Conservation (phyloP, 1,140 invertebrate genomes). For the Neodiprion virginianus region DNA sequence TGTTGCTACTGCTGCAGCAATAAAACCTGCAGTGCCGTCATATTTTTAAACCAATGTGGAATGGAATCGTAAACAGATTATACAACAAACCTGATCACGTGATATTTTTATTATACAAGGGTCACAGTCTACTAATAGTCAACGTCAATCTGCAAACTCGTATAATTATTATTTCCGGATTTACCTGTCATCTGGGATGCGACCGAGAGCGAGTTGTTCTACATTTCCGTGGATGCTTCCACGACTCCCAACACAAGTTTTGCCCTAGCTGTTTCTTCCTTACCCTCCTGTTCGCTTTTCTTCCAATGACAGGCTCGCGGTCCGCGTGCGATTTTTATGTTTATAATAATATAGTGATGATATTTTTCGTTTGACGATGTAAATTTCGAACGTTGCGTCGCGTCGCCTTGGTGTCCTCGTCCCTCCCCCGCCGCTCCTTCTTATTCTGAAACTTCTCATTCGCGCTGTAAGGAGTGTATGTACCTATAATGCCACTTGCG, state of each 20-base stretch:
- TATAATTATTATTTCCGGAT: slow-evolving; percentile 2
- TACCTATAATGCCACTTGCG: neutral
- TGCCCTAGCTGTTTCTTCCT: too few species aligned
- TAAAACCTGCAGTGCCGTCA: too few species aligned
- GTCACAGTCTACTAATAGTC: slow-evolving; percentile 31
- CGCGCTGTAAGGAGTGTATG: neutral
- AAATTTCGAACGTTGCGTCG: too few species aligned
- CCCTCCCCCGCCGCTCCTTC: neutral
- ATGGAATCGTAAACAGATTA: slow-evolving; percentile 36
- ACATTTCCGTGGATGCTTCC: neutral
- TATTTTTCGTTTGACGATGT: too few species aligned
- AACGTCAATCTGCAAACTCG: neutral
- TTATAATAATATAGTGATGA: too few species aligned
- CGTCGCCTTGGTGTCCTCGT: too few species aligned
- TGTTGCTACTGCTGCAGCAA: too few species aligned
- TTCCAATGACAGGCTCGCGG: too few species aligned
- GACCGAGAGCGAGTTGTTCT: neutral
- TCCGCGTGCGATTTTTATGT: too few species aligned
- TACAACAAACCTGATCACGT: slow-evolving; percentile 28
- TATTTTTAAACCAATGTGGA: slow-evolving; percentile 18
- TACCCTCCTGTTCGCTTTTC: too few species aligned
- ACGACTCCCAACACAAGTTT: too few species aligned
- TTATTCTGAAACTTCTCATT: neutral
- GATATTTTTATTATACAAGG: slow-evolving; percentile 37
- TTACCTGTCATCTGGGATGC: neutral